Conservation (phyloP, 1,140 invertebrate species). For the Zaprionus taronus region DNA sequence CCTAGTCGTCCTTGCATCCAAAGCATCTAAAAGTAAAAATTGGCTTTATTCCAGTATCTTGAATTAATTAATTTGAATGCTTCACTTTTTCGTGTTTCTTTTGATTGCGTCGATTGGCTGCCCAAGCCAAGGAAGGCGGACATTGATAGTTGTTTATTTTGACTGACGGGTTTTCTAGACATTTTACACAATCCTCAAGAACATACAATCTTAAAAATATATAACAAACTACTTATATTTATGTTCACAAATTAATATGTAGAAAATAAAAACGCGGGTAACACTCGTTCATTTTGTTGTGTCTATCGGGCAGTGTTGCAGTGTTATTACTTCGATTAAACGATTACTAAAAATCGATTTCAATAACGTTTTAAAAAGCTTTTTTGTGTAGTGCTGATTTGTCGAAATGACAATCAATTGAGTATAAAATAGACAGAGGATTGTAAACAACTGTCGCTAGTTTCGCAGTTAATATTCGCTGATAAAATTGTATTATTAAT, state of each 20-base stretch:
- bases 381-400: too few relatives aligned
- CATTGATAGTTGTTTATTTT: slow-evolving; percentile 39
- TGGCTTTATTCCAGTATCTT: neutral
- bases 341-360: too few relatives aligned
- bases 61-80: neutral
- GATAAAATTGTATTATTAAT: too few relatives aligned
- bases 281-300: neutral
- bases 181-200: slow-evolving; percentile 18
- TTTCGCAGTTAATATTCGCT: too few relatives aligned
- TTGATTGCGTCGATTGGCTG: slow-evolving; percentile 31
- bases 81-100: slow-evolving; percentile 27
- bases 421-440: too few relatives aligned
- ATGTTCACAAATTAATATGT: slow-evolving; percentile 26
- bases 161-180: slow-evolving; percentile 25
- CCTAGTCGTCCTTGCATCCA: slow-evolving; percentile 29
- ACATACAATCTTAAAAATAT: neutral
- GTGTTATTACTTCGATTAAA: neutral
- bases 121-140: slow-evolving; percentile 36
- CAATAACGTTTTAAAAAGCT: too few relatives aligned
- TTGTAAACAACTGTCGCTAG: too few relatives aligned
- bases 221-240: neutral
- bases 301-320: slow-evolving; percentile 12
- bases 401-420: too few relatives aligned
- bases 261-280: slow-evolving; percentile 39
- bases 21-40: slow-evolving; percentile 22